Base-by-base conservation (phyloP, 2,113 vertebrate species). In the Bos indicus region DNA sequence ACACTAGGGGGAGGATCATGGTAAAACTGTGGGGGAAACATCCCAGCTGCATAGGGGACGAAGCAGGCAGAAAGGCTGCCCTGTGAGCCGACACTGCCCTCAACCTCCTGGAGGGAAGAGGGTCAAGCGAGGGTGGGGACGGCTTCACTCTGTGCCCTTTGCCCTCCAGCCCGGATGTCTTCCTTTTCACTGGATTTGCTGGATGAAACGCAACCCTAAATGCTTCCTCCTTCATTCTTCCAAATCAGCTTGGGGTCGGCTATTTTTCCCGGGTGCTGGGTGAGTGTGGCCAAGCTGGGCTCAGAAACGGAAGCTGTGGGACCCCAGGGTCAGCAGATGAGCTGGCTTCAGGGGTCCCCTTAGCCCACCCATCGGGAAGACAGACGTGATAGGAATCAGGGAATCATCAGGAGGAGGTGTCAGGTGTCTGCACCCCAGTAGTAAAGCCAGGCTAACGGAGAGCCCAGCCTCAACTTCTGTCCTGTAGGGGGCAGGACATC, bases 41-140 rank as follows among this genome's bases (percentile, higher is more conserved):
- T 21, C 1, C 7, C 26, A 25, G n/a, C 23, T 30, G 52, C 1
- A 2, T 4, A 40, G 26, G 51, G 59, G 28, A 28, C 4, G 10
- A 23, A 51, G 14, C 12, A 16, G n/a, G 64, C 46, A 36, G 54
- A 46, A 57, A 90, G 16, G 4, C 28, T 52, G 25, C 71, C 51
- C 16, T 16, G 4, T 33, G 52, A 67, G 59, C 33, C 0, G 7
- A 48, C 14, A 8, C 3, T 78, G 56, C 26, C 82, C 60, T 57
- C 12, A 43, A 28, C 36, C 82, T 89, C 48, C 43, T 28, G 8
- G 48, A 33, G 3, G 23, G 28, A 57, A 21, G 3, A 43, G 2
- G 54, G 64, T 7, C 77, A 43, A 33, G 43, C n/a, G 17, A 26
- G 33, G 17, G 6, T 30, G 33, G 19, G 26, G 9, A 5, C 0